Percentiles rank a stretch among this genome's conserved stretches.
phyloP scores from a whole-genome alignment of 1,140 invertebrate species.

The Drosophila orena region DNA sequence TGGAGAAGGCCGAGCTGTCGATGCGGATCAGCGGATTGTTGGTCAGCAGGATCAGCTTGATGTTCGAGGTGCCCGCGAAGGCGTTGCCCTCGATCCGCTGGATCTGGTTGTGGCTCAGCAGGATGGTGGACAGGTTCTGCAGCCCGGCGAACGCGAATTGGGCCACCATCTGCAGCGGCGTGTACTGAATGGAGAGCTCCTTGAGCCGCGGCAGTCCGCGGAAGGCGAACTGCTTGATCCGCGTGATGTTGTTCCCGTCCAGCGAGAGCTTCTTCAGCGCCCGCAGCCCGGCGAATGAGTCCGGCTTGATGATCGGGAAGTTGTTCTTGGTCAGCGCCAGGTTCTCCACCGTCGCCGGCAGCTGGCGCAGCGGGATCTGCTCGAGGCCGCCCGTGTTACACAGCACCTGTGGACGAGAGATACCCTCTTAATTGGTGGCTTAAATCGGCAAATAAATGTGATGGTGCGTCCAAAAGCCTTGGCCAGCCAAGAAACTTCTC shows the following conservation, averaged over 20 bases:
- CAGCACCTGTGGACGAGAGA: conserved; percentile 88
- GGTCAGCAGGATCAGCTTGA: conserved; percentile 90
- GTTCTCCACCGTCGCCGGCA: conserved; percentile 91
- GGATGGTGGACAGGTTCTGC: conserved; percentile 91
- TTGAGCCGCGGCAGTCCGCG: conserved; percentile 90
- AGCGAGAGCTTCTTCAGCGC: conserved; percentile 90
- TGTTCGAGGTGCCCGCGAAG: conserved; percentile 93
- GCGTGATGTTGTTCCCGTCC: conserved; percentile 92
- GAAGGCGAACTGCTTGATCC: conserved; percentile 93
- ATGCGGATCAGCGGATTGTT: conserved; percentile 92
- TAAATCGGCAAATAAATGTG: neutral
- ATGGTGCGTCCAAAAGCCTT: too few relatives aligned
- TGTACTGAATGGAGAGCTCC: conserved; percentile 93
- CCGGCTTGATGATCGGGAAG: conserved; percentile 90
- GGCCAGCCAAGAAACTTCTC: too few relatives aligned
- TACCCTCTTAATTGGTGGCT: neutral
- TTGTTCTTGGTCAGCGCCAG: conserved; percentile 92
- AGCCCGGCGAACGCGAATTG: conserved; percentile 92
- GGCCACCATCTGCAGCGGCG: conserved; percentile 90
- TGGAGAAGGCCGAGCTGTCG: conserved; percentile 91
- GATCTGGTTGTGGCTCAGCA: conserved; percentile 92
- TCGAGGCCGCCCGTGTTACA: conserved; percentile 93
- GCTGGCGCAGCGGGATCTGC: conserved; percentile 90
- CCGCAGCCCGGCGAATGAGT: conserved; percentile 91
- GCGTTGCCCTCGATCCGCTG: conserved; percentile 91